Conservation (phyloP, 1,140 invertebrate genomes). For the Zaprionus camerounensis region DNA sequence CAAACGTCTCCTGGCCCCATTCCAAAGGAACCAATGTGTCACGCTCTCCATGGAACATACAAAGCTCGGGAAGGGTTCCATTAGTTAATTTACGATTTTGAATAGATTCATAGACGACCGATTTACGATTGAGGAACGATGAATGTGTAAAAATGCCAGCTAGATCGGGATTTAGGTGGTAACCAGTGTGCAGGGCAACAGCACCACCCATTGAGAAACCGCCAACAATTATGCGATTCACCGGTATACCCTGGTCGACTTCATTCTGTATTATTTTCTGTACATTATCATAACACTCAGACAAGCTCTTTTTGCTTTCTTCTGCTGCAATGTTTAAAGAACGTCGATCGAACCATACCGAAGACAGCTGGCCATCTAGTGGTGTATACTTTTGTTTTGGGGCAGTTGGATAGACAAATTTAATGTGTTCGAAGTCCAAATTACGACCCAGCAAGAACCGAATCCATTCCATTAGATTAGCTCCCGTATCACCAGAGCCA, state of each 20-base stretch:
- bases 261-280: constrained; percentile 87
- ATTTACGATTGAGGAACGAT: constrained; percentile 89
- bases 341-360: constrained; percentile 90
- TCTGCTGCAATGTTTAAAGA: constrained; percentile 86
- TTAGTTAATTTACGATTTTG: constrained; percentile 36
- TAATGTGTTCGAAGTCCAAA: constrained; percentile 88
- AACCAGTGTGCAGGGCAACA: constrained; percentile 88
- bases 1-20: constrained; percentile 86
- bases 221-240: constrained; percentile 88
- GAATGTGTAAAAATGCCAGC: constrained; percentile 90
- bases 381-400: constrained; percentile 89
- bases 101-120: constrained; percentile 87
- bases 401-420: constrained; percentile 89
- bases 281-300: constrained; percentile 86
- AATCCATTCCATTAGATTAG: constrained; percentile 88
- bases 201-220: constrained; percentile 92
- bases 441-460: constrained; percentile 86
- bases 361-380: constrained; percentile 86
- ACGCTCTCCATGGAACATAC: constrained; percentile 85
- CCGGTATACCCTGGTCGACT: constrained; percentile 87
- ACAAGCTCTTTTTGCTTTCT: constrained; percentile 87
- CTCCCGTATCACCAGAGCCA: constrained; percentile 87
- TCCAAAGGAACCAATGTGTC: constrained; percentile 86
- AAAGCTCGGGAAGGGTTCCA: constrained; percentile 72
- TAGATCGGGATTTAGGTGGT: constrained; percentile 86